Base-by-base conservation (phyloP, 2,797 vertebrate genomes). In the Phrynocephalus forsythii region DNA sequence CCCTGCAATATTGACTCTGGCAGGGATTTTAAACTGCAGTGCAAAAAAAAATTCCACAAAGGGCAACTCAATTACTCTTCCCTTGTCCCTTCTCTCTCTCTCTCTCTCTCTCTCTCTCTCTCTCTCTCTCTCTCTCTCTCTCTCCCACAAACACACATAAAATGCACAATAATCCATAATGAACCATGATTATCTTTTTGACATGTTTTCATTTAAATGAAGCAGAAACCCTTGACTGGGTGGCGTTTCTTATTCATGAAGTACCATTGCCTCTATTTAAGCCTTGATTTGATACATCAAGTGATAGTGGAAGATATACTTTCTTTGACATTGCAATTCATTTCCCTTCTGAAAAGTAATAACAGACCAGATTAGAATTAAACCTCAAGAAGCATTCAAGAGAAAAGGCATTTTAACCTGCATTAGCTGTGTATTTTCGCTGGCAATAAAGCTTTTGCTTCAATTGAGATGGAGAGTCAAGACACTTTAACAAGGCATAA, bases 281-380 rank as follows among this genome's bases (percentile, higher is more conserved):
- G 84, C 72, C 83, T 91, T 93, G 79, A 91, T 93, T 94, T 92
- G 88, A 92, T 88, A 76, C 66, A 78, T 85, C 79, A 86, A 89
- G 79, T 88, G 44, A 69, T 82, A 87, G 94, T 92, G 87, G 48
- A 86, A 91, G 44, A 82, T 77, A 50, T 26, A 82, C 72, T 82
- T 82, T 77, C 16, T 92, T 80, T 22, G 80, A 85, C 56, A 72
- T 89, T 93, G 85, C 2, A 1, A 92, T 92, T 95, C 82, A 88
- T 92, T 95, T 95, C 68, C 87, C 52, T 92, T 93, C 48, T 78
- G 44, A 84, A 60, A 84, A 92, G 79, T 94, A 92, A 89, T 92
- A 93, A 92, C 85, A 75, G 30, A 67, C 20, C 88, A 90, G 52
- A 88, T 94, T 95, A 92, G 87, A 88, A 81, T 93, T 90, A 95